Percentiles rank a stretch among this genome's conserved stretches.
Conservation (phyloP, 2,797 vertebrate genomes). For the Synanceia verrucosa region DNA sequence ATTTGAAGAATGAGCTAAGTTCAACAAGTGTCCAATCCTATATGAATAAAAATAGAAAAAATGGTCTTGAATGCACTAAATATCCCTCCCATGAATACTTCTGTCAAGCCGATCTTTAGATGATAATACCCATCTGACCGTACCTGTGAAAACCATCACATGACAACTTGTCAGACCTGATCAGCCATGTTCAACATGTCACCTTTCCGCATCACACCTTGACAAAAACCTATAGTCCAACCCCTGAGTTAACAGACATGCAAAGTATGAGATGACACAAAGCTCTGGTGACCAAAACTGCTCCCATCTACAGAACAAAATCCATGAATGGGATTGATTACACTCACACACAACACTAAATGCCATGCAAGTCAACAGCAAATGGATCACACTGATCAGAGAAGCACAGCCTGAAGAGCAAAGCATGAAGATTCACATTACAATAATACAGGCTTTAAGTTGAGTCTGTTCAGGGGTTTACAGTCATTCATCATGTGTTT, state of each 20-base stretch:
- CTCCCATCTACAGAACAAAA: conserved; percentile 16
- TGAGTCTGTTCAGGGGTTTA: neutral
- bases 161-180: conserved; percentile 64
- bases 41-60: neutral
- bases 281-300: neutral
- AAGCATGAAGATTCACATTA: neutral
- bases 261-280: neutral
- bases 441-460: neutral
- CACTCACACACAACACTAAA: neutral
- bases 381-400: neutral
- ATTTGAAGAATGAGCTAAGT: neutral
- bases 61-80: neutral
- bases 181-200: conserved; percentile 46
- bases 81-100: neutral
- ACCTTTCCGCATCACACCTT: conserved; percentile 37
- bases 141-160: conserved; percentile 6
- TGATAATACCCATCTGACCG: conserved; percentile 34
- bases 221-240: conserved; percentile 5
- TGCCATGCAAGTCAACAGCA: neutral
- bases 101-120: conserved; percentile 18
- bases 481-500: neutral
- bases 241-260: neutral
- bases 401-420: neutral
- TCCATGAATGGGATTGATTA: conserved; percentile 3
- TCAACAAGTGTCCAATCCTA: conserved; percentile 33